Evolutionary conservation across 2,113 vertebrate genomes (phyloP).

Genomic region (Ramphastos sulfuratus): DNA sequence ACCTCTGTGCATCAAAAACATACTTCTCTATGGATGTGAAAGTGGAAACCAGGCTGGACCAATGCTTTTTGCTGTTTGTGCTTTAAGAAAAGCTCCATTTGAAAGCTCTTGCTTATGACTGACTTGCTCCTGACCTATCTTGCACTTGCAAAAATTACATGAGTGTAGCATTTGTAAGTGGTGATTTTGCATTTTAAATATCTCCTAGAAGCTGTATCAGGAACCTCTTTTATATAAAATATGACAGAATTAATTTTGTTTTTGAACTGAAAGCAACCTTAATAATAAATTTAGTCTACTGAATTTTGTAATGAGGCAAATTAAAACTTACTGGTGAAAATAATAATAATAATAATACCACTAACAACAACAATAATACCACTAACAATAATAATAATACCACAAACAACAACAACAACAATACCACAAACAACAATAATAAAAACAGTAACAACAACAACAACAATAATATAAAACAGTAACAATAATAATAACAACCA

Average conservation of each 20-base stretch:
- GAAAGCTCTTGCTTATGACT: background rate
- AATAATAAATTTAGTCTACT: background rate
- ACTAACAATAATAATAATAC: too few relatives aligned
- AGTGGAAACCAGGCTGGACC: background rate
- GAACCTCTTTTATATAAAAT: background rate
- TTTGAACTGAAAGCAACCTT: background rate
- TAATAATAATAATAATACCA: too few relatives aligned
- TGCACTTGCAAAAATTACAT: background rate
- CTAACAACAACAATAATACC: too few relatives aligned
- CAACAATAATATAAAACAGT: too few relatives aligned
- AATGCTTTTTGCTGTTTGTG: rapidly evolving
- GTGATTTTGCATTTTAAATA: background rate
- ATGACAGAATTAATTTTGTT: background rate
- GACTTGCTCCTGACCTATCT: background rate
- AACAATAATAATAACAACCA: too few relatives aligned
- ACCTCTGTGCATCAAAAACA: background rate
- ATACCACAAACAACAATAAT: too few relatives aligned
- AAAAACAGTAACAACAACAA: too few relatives aligned
- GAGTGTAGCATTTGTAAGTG: background rate
- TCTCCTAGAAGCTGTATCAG: background rate
- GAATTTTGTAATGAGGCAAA: background rate
- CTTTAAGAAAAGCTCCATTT: background rate
- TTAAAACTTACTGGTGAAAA: background rate
- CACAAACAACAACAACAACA: too few relatives aligned
- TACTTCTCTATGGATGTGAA: background rate